Base-by-base conservation (phyloP, 2,797 vertebrate genomes). In the Danio jaintianensis region DNA sequence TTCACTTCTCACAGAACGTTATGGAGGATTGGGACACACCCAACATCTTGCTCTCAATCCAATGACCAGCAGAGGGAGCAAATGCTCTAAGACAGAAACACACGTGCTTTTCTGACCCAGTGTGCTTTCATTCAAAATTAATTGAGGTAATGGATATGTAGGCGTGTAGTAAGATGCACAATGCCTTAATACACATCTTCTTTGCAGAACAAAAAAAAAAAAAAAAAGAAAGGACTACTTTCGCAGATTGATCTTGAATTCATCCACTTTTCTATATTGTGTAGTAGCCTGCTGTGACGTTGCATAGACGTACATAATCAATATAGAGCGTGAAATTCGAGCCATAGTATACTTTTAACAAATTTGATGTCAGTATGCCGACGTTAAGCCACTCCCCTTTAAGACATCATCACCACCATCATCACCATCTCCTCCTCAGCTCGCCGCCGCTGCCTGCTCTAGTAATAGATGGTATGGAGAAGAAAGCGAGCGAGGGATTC, bases 341-440 rank as follows among this genome's bases (percentile, higher is more conserved):
- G 20, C 7, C 48, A 48, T 0, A 16, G 11, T 1, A n/a, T 50
- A 48, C 20, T 47, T 42, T 38, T 67, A 56, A 11, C 13, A 4
- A 29, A 29, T 58, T 6, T 12, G 8, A 8, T 55, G 16, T 5
- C 36, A n/a, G 29, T 58, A 43, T 36, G 78, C 72, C 62, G 48
- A 61, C 53, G 42, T 55, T 72, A 67, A 62, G 52, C 59, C 83
- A 61, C 83, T 63, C 85, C 85, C 76, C 71, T 81, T 83, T 36
- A 78, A 67, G 13, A 36, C 69, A 15, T 36, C 59, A 18, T 72
- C 48, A 58, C 1, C 16, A 47, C 29, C 64, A 48, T 45, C 63
- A 40, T 38, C 61, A 5, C 18, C 56, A 22, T 6, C 69, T 8
- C 29, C 58, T 72, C 58, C 15, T 62, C 48, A 1, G 72, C 29